Evolutionary conservation across 2,888 invertebrate genomes (phyloP), one percentile per base, ranked within the genome.

Genomic region (Thymelicus acteon): DNA sequence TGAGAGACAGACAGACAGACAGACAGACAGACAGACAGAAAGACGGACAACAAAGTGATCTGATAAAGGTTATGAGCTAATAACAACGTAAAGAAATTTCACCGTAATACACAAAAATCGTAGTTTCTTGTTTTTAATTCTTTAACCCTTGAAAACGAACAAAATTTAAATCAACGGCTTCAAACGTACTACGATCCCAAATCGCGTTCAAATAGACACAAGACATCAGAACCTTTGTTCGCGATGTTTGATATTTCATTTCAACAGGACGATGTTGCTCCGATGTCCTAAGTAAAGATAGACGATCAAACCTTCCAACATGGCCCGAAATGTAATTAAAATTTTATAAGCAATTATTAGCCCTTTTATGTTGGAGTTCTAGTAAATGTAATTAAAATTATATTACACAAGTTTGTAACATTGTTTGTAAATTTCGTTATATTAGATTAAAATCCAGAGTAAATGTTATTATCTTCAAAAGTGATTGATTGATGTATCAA

Each of bases 371-470:
- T 68, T 68, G 31, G 54, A 39, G 47, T 68, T 8, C 47, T 62
- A 13, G 48, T 12, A 39, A 57, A 57, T 47, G 15, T 62, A 62
- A 69, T 57, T 57, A 62, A 69, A 62, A 62, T 62, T 69, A 57
- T 57, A 69, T 62, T 69, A 57, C 68, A 62, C 57, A 69, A 69
- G 62, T 61, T 68, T 68, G 12, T 61, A 54, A 68, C 54, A 52
- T 39, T 67, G 61, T 67, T 60, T 49, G 2, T 39, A 44, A 24
- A 54, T 62, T 47, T n/a, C n/a, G 24, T 13, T 61, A 54, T 44
- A 54, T 44, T 60, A 19, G 31, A 61, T 60, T 24, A 61, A 61
- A 40, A 5, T 48, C 2, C 10, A 7, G 0, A 24, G 24, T 31
- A 6, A 52, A 52, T 19, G 1, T 52, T 52, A 52, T 52, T 24